phyloP scores from a whole-genome alignment of 2,888 invertebrate species.

The Amphipyra tragopoginis region DNA sequence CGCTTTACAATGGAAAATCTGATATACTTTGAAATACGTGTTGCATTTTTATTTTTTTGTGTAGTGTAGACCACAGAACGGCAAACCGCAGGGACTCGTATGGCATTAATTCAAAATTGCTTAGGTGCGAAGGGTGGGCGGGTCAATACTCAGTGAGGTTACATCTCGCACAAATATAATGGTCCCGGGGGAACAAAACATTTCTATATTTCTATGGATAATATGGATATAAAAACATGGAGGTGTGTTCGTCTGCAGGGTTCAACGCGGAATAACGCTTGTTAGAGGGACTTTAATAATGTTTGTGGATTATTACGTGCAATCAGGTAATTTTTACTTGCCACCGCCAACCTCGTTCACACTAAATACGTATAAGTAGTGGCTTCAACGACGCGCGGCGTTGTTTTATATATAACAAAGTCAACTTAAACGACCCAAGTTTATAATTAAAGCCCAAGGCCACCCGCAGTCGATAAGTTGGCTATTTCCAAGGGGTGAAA shows the following conservation, averaged over 20 bases:
- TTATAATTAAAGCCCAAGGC: slow-evolving; percentile 68
- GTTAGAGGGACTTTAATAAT: slow-evolving; percentile 19
- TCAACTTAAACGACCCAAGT: slow-evolving; percentile 59
- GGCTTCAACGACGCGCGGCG: slow-evolving; percentile 28
- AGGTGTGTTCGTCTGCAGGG: slow-evolving; percentile 17
- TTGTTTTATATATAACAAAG: slow-evolving; percentile 43
- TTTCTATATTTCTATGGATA: neutral
- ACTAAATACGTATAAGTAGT: slow-evolving; percentile 39
- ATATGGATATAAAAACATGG: slow-evolving; percentile 2
- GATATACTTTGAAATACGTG: too few species aligned
- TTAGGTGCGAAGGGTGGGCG: slow-evolving; percentile 3
- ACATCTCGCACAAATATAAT: slow-evolving; percentile 26
- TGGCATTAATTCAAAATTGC: slow-evolving; percentile 7
- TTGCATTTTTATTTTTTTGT: too few species aligned
- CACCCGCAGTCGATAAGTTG: slow-evolving; percentile 62
- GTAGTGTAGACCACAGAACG: neutral
- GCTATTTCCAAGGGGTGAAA: slow-evolving; percentile 33
- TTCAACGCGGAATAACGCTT: slow-evolving; percentile 17
- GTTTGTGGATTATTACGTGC: slow-evolving; percentile 32
- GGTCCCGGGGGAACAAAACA: slow-evolving; percentile 14
- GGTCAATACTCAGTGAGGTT: slow-evolving; percentile 32
- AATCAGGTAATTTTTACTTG: slow-evolving; percentile 42
- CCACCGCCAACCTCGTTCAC: slow-evolving; percentile 16
- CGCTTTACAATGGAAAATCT: too few species aligned
- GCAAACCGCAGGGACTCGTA: neutral